Evolutionary conservation across 2,888 invertebrate species (phyloP), one percentile per base, ranked within the genome.

Genomic region (Brachylomia viminalis): DNA sequence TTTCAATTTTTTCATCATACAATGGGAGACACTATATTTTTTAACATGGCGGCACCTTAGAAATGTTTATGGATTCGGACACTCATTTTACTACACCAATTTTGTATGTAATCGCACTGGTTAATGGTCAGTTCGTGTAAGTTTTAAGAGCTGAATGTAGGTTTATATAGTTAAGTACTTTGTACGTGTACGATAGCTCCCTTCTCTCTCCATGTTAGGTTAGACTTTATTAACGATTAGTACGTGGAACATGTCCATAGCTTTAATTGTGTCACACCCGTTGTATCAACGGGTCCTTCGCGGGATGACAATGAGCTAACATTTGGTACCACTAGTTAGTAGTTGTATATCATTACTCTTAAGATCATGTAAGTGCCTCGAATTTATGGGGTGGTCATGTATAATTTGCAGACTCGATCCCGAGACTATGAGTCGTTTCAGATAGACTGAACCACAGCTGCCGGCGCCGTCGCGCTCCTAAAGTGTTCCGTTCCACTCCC

Each of bases 341-440:
- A 94, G 94, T 94, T 95, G 95, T 95, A 95, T 96, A 96, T 96
- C 96, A 96, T 95, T 96, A 96, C 91, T 93, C 85, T 93, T 96
- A 96, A 95, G 96, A 92, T 96, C 95, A 95, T 95, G 90, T 95
- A 96, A 96, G 96, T 96, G 96, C 96, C 96, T 96, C 96, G 91
- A 92, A 93, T 93, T 93, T 91, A 93, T 93, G 95, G 95, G 96
- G 95, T 94, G 95, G 93, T 93, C 93, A 93, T 91, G 91, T 90
- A 87, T 92, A 78, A 90, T 93, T 94, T 93, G 94, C 94, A 83
- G 89, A 88, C 86, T 91, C 86, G 88, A 86, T 86, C 74, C 84
- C 82, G 85, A 85, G 87, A 86, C 78, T 79, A 72, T 54, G 77
- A 77, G 83, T 83, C 75, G 74, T 49, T 70, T 77, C 73, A 65